These are phyloP conservation scores for Ruditapes philippinarum DNA, from an alignment of 1,140 invertebrate genomes.

Conservation along the genomic window DNA sequence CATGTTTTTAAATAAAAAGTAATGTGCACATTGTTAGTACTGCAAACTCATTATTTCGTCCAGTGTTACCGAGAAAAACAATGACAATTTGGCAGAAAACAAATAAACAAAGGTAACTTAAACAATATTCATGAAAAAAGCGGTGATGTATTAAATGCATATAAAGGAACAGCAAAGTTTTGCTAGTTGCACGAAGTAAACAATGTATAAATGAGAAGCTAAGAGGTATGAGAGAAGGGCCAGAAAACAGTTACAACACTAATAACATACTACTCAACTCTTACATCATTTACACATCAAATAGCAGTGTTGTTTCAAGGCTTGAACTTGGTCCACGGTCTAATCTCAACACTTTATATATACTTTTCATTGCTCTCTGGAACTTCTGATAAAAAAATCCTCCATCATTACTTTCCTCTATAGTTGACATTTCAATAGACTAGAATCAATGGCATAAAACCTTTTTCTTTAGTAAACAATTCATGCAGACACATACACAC, in stretches of 20 bases:
- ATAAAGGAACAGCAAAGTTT: neutral
- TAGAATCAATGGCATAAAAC: too few relatives aligned
- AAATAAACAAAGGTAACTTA: neutral
- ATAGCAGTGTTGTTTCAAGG: neutral
- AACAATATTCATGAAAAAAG: constrained; percentile 20
- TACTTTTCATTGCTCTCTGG: too few relatives aligned
- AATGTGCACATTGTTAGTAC: neutral
- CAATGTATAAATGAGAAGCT: neutral
- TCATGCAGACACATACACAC: too few relatives aligned
- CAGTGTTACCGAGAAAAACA: constrained; percentile 43
- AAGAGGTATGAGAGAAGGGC: neutral
- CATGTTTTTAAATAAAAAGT: too few relatives aligned
- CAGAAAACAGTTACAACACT: constrained; percentile 5
- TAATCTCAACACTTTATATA: too few relatives aligned
- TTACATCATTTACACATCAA: neutral
- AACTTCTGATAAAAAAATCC: too few relatives aligned
- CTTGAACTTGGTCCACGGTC: constrained; percentile 1
- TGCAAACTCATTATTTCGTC: constrained; percentile 25
- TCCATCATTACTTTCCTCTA: too few relatives aligned
- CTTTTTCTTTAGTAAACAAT: too few relatives aligned
- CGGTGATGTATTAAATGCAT: neutral
- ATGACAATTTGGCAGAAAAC: constrained; percentile 1
- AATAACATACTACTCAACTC: neutral
- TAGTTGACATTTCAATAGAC: too few relatives aligned
- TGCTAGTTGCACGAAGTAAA: neutral